Evolutionary conservation across 2,888 invertebrate genomes (phyloP), one percentile per base, ranked within the genome.

Genomic region (Salticus scenicus): DNA sequence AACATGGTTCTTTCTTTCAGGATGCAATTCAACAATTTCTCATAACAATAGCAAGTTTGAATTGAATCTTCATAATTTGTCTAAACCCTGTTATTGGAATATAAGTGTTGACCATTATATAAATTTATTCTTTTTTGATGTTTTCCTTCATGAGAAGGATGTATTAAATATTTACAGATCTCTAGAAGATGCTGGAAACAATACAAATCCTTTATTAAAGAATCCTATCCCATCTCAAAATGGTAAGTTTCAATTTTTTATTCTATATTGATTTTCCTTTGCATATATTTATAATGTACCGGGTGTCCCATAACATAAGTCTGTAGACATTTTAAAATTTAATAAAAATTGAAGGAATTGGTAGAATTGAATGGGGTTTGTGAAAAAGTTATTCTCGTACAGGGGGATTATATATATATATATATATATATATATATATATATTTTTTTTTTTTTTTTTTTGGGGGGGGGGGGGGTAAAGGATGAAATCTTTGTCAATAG

Each of bases 71-170:
- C n/a, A 37, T 31, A 47, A 30, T 28, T 24, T 42, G 30, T 31
- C 31, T 4, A 47, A 28, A 0, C 0, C 20, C n/a, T 73, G 72
- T 47, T 8, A 5, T 0, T 73, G 72, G 64, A 30, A 8, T 31
- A 78, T 78, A 30, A 1, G 12, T 27, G 24, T 64, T 41, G 30
- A 2, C 8, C 63, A 51, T 17, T 27, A 69, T 51, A 17, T 33
- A 17, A 10, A 24, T 47, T 63, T 81, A 5, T 69, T 81, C 10
- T 41, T 81, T 17, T 30, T 66, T n/a, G 5, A n/a, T 31, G 41
- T 81, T 10, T 81, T 63, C 17, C 51, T 81, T 20, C 81, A 81
- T 41, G 81, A 81, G 20, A 24, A 75, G 31, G 81, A 81, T 63
- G 20, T 4, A 14, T 27, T 81, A 1, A 74, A 30, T 12, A 4